phyloP scores from a whole-genome alignment of 2,888 invertebrate species.

The Melipona bicolor region DNA sequence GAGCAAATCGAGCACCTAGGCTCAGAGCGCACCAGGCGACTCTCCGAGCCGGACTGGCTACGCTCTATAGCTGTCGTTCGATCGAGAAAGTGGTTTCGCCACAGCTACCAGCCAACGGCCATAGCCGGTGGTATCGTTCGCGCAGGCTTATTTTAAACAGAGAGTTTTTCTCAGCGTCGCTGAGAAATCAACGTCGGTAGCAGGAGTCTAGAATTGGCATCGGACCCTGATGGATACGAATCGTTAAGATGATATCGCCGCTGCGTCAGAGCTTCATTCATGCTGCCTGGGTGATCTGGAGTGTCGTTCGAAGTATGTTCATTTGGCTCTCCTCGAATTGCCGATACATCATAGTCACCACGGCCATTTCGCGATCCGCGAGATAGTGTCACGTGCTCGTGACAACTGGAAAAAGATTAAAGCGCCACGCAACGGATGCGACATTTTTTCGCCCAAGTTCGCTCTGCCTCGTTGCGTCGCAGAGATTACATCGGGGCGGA shows the following conservation, averaged over 20 bases:
- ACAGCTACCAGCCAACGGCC: background rate
- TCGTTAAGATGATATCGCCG: slow-evolving; percentile 64
- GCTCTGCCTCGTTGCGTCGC: background rate
- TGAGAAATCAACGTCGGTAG: slow-evolving; percentile 33
- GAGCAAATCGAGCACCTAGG: slow-evolving; percentile 30
- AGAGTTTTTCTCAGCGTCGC: slow-evolving; percentile 8
- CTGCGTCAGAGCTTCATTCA: slow-evolving; percentile 14
- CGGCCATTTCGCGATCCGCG: slow-evolving; percentile 19
- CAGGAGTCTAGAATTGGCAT: slow-evolving; percentile 55
- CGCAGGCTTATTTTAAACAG: slow-evolving; percentile 7
- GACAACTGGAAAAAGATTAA: slow-evolving; percentile 37
- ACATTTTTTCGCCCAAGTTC: slow-evolving; percentile 23
- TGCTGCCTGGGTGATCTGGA: slow-evolving; percentile 45
- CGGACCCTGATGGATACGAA: slow-evolving; percentile 48
- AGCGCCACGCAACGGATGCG: slow-evolving; percentile 17
- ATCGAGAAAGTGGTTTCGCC: slow-evolving; percentile 30
- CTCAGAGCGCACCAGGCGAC: background rate
- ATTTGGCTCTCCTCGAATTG: slow-evolving; percentile 47
- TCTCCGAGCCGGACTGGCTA: background rate
- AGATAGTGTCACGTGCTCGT: slow-evolving; percentile 29
- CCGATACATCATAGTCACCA: slow-evolving; percentile 39
- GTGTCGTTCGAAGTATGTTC: slow-evolving; percentile 39
- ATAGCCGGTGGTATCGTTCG: background rate
- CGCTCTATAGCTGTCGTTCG: background rate
- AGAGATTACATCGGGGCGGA: slow-evolving; percentile 19